Percentiles rank a stretch among this genome's conserved stretches.
These are phyloP conservation scores for Passer montanus DNA, from an alignment of 2,113 vertebrate species.

Conservation along the genomic window DNA sequence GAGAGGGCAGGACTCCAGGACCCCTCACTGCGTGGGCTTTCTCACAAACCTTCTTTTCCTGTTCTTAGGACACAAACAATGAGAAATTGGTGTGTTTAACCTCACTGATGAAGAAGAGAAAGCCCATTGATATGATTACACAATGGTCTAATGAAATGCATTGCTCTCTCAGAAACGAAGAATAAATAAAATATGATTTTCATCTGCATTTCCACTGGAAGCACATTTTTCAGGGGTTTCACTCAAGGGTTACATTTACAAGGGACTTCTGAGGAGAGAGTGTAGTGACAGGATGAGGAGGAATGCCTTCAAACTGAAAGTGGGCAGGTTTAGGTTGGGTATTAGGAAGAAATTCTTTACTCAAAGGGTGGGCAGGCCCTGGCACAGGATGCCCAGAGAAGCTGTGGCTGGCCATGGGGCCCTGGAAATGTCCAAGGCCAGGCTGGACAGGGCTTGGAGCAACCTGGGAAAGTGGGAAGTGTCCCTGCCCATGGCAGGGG, in stretches of 20 bases:
- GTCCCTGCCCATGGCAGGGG: not conserved
- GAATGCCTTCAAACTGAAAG: not conserved
- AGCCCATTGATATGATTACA: not conserved
- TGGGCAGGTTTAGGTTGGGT: not conserved
- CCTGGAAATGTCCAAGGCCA: not conserved
- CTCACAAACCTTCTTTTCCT: not conserved
- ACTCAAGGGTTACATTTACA: not conserved
- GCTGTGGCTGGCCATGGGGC: not conserved
- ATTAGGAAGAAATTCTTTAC: not conserved
- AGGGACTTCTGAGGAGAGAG: not conserved
- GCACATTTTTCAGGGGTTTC: not conserved
- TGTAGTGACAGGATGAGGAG: not conserved
- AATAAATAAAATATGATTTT: not conserved
- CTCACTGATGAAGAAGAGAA: not conserved
- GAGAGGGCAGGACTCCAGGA: not conserved
- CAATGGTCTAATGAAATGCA: not conserved
- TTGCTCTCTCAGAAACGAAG: not conserved
- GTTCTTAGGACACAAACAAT: not conserved
- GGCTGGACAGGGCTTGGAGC: accelerated
- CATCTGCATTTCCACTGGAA: not conserved
- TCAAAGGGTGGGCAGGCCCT: accelerated
- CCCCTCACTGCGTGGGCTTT: accelerated
- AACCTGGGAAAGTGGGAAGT: accelerated
- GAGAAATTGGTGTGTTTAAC: not conserved
- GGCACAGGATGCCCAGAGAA: not conserved